phyloP scores from a whole-genome alignment of 2,113 vertebrate species.

The Oncorhynchus keta region DNA sequence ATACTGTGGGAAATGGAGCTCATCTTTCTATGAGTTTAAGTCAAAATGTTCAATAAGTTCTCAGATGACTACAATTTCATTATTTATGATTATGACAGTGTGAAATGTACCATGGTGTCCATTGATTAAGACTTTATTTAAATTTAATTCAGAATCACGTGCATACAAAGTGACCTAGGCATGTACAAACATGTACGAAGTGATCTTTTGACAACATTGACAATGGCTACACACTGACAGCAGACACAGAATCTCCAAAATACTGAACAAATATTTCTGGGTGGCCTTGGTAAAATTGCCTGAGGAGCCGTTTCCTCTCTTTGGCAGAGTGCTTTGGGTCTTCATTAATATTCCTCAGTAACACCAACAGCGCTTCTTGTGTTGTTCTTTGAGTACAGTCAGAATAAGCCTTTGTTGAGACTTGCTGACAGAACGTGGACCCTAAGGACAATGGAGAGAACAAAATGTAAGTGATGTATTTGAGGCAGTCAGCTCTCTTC shows the following conservation, averaged over 20 bases:
- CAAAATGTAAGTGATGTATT: neutral
- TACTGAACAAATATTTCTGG: constrained; percentile 89
- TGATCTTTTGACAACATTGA: neutral
- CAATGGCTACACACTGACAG: constrained; percentile 32
- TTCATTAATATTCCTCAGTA: constrained; percentile 85
- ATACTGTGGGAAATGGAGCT: no score
- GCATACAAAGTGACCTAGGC: neutral
- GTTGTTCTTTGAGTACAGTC: constrained; percentile 74
- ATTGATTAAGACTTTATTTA: neutral
- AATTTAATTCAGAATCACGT: neutral
- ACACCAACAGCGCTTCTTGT: constrained; percentile 76
- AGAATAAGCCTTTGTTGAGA: constrained; percentile 65
- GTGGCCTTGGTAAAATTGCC: constrained; percentile 86
- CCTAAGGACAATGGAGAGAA: constrained; percentile 59
- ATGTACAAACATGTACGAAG: neutral
- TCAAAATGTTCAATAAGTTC: no score
- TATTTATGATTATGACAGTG: no score
- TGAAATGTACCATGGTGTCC: no score
- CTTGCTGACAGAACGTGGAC: constrained; percentile 78
- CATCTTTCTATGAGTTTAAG: no score
- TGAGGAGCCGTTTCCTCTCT: constrained; percentile 82
- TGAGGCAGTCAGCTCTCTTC: neutral
- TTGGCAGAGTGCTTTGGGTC: constrained; percentile 83
- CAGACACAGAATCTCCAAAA: constrained; percentile 76
- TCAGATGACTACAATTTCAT: no score